Conservation (phyloP, 2,797 vertebrate species). For the Streptopelia turtur region DNA sequence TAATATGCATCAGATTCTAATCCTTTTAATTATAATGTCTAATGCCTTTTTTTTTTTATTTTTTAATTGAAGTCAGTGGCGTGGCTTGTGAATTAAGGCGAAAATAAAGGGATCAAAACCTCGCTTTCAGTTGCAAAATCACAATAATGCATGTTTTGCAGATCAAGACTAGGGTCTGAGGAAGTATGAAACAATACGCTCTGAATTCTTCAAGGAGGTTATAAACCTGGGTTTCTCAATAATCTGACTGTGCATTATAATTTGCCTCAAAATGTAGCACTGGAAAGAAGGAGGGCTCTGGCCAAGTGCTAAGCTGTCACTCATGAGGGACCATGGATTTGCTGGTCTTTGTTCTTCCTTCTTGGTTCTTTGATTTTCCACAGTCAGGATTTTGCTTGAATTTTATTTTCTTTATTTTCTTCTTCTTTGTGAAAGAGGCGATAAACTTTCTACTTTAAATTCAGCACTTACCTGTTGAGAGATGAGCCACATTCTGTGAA, state of each 20-base stretch:
- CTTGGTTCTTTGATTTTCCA: not conserved
- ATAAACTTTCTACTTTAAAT: not conserved
- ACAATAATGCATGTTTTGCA: not conserved
- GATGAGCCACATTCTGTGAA: not conserved
- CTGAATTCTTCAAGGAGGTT: not conserved
- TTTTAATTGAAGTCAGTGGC: not conserved
- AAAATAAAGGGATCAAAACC: not conserved
- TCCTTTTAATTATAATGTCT: not conserved
- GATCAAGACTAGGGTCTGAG: not conserved
- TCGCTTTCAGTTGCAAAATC: not conserved
- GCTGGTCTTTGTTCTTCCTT: accelerated
- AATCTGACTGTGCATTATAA: not conserved
- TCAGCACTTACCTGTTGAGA: not conserved
- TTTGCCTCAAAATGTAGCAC: not conserved
- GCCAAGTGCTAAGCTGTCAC: not conserved
- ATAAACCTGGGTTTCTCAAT: accelerated
- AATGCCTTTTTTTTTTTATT: not conserved
- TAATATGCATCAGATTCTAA: not conserved
- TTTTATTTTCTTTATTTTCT: not conserved
- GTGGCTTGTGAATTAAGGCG: not conserved
- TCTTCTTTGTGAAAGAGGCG: not conserved
- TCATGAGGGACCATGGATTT: accelerated
- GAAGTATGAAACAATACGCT: not conserved
- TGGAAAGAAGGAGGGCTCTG: not conserved
- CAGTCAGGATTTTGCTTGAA: not conserved